Evolutionary conservation across 1,140 invertebrate species (phyloP), one percentile per base, ranked within the genome.

Genomic region (Drosophila serrata): DNA sequence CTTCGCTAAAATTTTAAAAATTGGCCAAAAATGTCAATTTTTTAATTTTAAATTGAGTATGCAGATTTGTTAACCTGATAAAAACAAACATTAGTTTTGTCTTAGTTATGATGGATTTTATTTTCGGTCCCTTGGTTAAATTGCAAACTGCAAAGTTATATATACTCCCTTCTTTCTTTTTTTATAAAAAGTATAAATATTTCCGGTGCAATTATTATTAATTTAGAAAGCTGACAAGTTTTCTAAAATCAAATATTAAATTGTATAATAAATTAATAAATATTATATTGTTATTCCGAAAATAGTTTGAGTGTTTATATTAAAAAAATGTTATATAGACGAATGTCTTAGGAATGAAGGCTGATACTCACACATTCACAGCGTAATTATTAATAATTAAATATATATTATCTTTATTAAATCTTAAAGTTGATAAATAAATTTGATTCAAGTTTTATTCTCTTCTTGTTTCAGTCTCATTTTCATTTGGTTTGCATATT

Each of bases 401-500:
- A 45, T 22, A 13, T 4, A 49, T 48, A n/a, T 11, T 1, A 1
- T 8, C 8, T 24, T 40, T 17, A 0, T 31, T n/a, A 45, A 13
- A 4, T 4, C 6, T 27, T 46, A 17, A 67, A 46, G 1, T 17
- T 31, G 13, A 22, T 6, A 13, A 15, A 5, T 8, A 15, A 15
- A 8, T 13, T 9, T 9, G 0, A 4, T 8, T 19, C 9, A 12
- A 33, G 6, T n/a, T 12, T 29, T 31, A 13, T 51, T 13, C 0
- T 8, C 6, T 17, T 9, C 15, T 17, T 24, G 9, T 15, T 35
- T 72, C 37, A 49, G 17, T 37, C 53, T 73, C 43, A 48, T 43
- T 72, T 73, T 72, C 45, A 51, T 72, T 73, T 43, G 37, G 1
- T 11, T 11, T 60, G 31, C 9, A 31, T 43, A 42, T 8, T 45